Base-by-base conservation (phyloP, 2,113 vertebrate species). In the Pontoporia blainvillei region DNA sequence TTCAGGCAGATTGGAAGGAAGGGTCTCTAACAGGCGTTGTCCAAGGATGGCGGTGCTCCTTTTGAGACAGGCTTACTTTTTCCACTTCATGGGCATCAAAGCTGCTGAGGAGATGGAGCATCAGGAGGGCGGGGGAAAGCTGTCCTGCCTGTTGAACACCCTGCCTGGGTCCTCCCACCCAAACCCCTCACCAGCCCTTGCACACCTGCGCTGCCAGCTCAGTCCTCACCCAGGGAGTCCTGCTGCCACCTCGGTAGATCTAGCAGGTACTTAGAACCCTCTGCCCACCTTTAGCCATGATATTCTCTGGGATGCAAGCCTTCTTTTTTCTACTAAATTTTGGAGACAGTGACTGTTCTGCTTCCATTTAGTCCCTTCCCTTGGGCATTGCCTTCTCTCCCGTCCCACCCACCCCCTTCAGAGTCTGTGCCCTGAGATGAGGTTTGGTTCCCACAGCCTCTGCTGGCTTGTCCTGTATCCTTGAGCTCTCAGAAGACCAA, bases 51-150 rank as follows among this genome's bases (percentile, higher is more conserved):
- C 3, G 2, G 46, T 31, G 67, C 44, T 66, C 25, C 69, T 39
- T 52, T 34, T n/a, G 11, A 44, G 61, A 31, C 15, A 8, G 39
- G 10, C 59, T 46, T 34, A 27, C 9, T 23, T 39, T 20, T 14
- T 57, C 23, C 18, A 12, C 57, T 59, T 59, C 8, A 1, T 9
- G 15, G 20, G 41, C 52, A 23, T 46, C 57, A n/a, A 46, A 17
- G 59, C 46, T 2, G 1, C 20, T 31, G 49, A 3, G 1, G 17
- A 67, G 46, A 81, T 5, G 12, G 23, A 34, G 78, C 59, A 5
- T 2, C 44, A 2, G 3, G 39, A 8, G 67, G 41, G 15, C n/a
- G 34, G 46, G 0, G n/a, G n/a, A 27, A 1, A 18, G 25, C 67
- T 25, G 27, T 41, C 46, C 34, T 82, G 25, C 25, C 57, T 34